Evolutionary conservation across 92 coral and sea anemone genomes (phyloP).

Genomic region (Micromussa lordhowensis): DNA sequence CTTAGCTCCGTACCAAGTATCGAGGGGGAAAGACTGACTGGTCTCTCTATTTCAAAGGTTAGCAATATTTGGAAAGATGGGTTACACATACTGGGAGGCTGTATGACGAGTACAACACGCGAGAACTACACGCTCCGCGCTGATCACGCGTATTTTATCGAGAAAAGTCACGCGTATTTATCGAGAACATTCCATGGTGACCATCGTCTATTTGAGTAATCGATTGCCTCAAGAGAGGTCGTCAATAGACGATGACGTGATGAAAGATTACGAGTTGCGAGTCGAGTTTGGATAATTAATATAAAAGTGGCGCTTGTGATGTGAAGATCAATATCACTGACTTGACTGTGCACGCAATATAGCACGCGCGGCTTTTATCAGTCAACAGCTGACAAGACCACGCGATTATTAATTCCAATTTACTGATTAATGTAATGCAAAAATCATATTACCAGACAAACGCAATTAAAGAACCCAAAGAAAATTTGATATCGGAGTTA

Average conservation of each 20-base stretch:
- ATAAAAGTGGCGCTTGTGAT: not conserved
- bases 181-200: not conserved
- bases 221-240: not conserved
- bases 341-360: slow-evolving; percentile 24
- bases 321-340: not conserved
- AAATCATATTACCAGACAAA: not conserved
- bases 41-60: too few relatives aligned
- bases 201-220: not conserved
- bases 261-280: not conserved
- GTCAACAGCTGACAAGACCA: not conserved
- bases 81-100: too few relatives aligned
- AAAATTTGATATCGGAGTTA: not conserved
- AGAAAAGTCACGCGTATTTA: too few relatives aligned
- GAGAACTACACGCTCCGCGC: too few relatives aligned
- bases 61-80: too few relatives aligned
- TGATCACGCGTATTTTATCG: too few relatives aligned
- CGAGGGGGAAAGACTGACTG: too few relatives aligned
- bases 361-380: not conserved
- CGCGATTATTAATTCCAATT: not conserved
- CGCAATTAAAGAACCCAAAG: not conserved
- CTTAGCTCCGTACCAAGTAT: too few relatives aligned
- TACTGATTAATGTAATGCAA: not conserved
- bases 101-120: too few relatives aligned
- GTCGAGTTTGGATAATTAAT: not conserved
- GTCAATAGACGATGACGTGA: not conserved